These are phyloP conservation scores for Drosophila borealis DNA, from an alignment of 2,888 invertebrate species.

Conservation along the genomic window DNA sequence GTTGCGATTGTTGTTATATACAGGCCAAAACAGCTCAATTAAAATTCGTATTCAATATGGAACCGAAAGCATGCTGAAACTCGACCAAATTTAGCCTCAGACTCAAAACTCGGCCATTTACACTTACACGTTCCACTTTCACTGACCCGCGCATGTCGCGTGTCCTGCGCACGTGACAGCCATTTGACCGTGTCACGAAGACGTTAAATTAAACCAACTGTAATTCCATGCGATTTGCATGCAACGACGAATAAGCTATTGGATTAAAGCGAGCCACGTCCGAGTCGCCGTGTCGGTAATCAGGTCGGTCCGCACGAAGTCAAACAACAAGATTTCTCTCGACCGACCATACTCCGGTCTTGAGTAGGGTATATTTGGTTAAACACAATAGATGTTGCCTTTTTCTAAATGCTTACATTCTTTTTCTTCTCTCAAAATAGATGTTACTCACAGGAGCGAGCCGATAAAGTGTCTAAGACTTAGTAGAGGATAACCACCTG, in stretches of 20 bases:
- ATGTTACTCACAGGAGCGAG: no score
- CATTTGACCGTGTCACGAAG: slow-evolving; percentile 34
- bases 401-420: no score
- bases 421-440: no score
- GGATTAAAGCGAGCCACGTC: slow-evolving; percentile 20
- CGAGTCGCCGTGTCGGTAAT: slow-evolving; percentile 23
- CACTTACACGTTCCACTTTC: slow-evolving; percentile 5
- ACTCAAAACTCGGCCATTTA: slow-evolving; percentile 16
- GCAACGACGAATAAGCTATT: slow-evolving; percentile 56
- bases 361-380: not conserved
- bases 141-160: slow-evolving; percentile 27
- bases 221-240: slow-evolving; percentile 59
- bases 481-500: not conserved
- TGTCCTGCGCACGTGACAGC: slow-evolving; percentile 58
- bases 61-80: not conserved
- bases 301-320: slow-evolving; percentile 51
- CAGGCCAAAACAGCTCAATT: slow-evolving; percentile 11
- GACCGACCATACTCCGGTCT: not conserved
- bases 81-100: not conserved
- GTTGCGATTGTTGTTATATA: not conserved
- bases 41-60: slow-evolving; percentile 13
- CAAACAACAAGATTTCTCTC: slow-evolving; percentile 33
- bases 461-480: no score
- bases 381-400: not conserved
- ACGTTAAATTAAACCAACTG: slow-evolving; percentile 46